Evolutionary conservation across 2,888 invertebrate species (phyloP).

Genomic region (Amblyjoppa fuscipennis): DNA sequence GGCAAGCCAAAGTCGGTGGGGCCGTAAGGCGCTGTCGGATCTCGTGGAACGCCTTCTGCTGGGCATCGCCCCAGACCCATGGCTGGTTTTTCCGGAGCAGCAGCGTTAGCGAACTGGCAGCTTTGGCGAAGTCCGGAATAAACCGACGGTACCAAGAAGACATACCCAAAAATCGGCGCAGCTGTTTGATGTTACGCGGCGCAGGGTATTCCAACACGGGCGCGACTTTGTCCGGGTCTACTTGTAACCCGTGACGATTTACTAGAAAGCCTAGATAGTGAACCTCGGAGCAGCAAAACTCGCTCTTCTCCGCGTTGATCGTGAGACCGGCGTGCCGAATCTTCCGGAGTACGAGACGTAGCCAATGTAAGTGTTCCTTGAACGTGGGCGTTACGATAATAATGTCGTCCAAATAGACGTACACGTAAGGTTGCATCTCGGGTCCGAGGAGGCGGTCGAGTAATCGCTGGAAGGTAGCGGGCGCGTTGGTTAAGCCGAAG

Average conservation of each 20-base stretch:
- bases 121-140: constrained; percentile 26
- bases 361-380: constrained; percentile 52
- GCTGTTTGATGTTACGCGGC: constrained; percentile 27
- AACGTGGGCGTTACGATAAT: constrained; percentile 61
- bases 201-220: constrained; percentile 7
- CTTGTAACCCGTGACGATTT: not conserved
- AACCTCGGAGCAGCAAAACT: not conserved
- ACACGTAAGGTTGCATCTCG: constrained; percentile 54
- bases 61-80: constrained; percentile 44
- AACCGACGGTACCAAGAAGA: constrained; percentile 49
- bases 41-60: constrained; percentile 46
- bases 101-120: not conserved
- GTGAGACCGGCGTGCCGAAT: constrained; percentile 73
- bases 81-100: constrained; percentile 11
- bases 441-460: constrained; percentile 73
- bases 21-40: constrained; percentile 38
- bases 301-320: constrained; percentile 31
- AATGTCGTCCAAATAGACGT: constrained; percentile 68
- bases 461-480: constrained; percentile 76
- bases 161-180: constrained; percentile 32
- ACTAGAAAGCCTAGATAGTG: constrained; percentile 40
- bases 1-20: constrained; percentile 64
- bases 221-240: constrained; percentile 31
- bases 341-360: constrained; percentile 66
- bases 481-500: constrained; percentile 73